phyloP scores from a whole-genome alignment of 2,113 vertebrate species.

The Falco punctatus region DNA sequence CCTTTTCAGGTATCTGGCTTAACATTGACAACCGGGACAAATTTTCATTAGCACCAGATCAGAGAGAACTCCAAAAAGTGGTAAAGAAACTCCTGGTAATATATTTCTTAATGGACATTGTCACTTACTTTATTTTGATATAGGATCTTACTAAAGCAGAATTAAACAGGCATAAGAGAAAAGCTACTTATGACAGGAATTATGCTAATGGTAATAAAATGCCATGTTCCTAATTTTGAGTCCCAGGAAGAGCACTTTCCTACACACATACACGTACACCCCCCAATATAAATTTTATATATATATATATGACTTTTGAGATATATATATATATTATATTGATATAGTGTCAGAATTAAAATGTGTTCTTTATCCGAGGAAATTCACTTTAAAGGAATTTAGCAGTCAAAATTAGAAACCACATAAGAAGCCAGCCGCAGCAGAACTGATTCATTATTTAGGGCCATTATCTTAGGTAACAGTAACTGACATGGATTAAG shows the following conservation, averaged over 20 bases:
- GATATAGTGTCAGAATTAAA: neutral
- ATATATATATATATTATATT: neutral
- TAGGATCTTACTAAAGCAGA: neutral
- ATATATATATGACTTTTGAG: neutral
- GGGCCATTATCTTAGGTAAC: neutral
- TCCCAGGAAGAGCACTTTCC: neutral
- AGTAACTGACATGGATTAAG: neutral
- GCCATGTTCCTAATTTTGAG: neutral
- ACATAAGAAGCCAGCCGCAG: neutral
- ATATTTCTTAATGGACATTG: neutral
- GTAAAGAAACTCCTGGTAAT: neutral
- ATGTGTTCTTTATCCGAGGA: neutral
- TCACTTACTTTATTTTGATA: neutral
- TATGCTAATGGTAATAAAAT: neutral
- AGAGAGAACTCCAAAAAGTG: neutral
- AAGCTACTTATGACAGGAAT: neutral
- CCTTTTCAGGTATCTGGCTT: neutral
- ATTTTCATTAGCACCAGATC: neutral
- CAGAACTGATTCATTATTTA: neutral
- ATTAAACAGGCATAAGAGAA: neutral
- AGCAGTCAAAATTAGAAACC: neutral
- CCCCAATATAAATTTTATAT: too few relatives aligned
- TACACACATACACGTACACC: neutral
- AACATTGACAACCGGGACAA: neutral
- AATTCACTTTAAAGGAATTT: neutral